These are phyloP conservation scores for Florisuga fusca DNA, from an alignment of 2,797 vertebrate genomes.

Conservation along the genomic window DNA sequence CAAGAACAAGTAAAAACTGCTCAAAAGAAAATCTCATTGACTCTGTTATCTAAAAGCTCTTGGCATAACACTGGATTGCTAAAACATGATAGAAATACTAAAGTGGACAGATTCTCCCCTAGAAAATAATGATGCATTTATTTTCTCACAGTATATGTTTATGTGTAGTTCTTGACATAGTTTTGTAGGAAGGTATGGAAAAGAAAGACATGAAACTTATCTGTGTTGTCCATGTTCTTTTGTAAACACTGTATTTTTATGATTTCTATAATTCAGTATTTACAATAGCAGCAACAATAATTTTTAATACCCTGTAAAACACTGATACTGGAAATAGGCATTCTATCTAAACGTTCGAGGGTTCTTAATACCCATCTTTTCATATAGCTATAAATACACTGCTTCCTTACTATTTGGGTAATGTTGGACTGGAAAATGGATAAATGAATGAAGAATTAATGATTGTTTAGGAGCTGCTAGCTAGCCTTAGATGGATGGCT, in stretches of 20 bases:
- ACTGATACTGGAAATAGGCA: neutral
- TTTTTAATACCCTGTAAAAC: neutral
- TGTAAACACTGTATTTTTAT: neutral
- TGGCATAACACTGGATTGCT: neutral
- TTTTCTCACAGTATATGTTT: neutral
- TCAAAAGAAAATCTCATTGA: neutral
- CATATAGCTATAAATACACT: neutral
- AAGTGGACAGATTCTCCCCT: neutral
- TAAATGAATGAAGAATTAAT: neutral
- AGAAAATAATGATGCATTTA: neutral
- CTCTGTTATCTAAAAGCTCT: neutral
- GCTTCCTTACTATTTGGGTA: neutral
- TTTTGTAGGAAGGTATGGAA: neutral
- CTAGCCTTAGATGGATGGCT: neutral
- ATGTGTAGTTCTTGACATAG: neutral
- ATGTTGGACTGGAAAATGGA: neutral
- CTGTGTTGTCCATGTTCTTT: neutral
- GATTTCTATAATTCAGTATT: neutral
- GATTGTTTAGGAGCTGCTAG: neutral
- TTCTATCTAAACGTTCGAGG: neutral
- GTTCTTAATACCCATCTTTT: neutral
- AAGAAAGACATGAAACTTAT: neutral
- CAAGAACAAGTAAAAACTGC: neutral
- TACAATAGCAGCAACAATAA: neutral
- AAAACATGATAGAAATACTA: neutral